Conservation (phyloP, 2,888 invertebrate species). For the Bellardia bayeri region DNA sequence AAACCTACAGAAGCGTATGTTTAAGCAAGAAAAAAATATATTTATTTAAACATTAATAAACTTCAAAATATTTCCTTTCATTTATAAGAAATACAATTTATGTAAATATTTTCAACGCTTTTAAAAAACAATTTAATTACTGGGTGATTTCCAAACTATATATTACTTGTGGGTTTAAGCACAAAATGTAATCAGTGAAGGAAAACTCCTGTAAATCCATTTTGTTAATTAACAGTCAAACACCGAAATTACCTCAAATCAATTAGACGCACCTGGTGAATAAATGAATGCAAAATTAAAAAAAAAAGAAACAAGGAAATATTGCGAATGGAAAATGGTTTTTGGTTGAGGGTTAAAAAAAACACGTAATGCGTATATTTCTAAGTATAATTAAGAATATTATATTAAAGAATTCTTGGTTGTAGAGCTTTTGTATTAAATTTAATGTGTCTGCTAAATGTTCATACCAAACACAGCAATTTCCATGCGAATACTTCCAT, state of each 20-base stretch:
- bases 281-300: constrained; percentile 14
- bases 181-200: background rate
- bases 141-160: too few species aligned
- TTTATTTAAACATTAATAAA: background rate
- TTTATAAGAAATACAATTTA: too few species aligned
- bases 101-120: too few species aligned
- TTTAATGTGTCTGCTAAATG: too few species aligned
- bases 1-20: background rate
- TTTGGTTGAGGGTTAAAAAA: background rate
- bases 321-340: background rate
- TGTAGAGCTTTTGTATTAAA: too few species aligned
- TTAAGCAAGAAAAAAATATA: background rate
- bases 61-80: too few species aligned
- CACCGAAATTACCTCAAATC: constrained; percentile 27
- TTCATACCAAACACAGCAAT: too few species aligned
- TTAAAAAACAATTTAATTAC: too few species aligned
- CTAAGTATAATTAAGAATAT: too few species aligned
- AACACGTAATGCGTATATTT: background rate
- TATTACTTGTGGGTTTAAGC: too few species aligned
- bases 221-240: background rate
- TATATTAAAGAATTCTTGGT: too few species aligned
- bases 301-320: background rate
- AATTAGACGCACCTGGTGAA: constrained; percentile 25
- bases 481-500: too few species aligned
- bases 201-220: background rate